A percentile compares a stretch with the other conserved stretches of the same genome.
These are phyloP conservation scores for Trypoxylus dichotomus DNA, from an alignment of 1,140 invertebrate genomes.

Conservation along the genomic window DNA sequence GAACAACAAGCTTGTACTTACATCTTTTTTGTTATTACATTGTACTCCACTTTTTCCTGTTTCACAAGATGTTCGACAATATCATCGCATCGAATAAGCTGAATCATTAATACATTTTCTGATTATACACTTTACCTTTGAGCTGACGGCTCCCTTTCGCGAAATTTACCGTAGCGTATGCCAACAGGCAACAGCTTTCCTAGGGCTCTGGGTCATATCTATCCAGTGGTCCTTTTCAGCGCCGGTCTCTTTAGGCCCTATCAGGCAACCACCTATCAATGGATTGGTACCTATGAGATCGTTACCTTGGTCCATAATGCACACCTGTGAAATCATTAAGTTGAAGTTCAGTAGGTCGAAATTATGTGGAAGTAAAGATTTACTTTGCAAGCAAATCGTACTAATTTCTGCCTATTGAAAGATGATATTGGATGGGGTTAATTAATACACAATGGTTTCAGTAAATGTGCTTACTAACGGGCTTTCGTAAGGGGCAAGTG, in stretches of 20 bases:
- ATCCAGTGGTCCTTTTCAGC: slow-evolving; percentile 74
- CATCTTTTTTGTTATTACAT: not conserved
- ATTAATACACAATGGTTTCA: too few species aligned
- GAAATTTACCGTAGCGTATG: slow-evolving; percentile 67
- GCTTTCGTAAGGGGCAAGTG: too few species aligned
- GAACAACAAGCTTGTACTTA: slow-evolving; percentile 18
- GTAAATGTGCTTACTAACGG: too few species aligned
- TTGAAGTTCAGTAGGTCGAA: not conserved
- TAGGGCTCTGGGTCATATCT: slow-evolving; percentile 77
- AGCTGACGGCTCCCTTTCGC: slow-evolving; percentile 8
- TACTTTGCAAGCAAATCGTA: too few species aligned
- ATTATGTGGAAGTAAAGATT: slow-evolving; percentile 14
- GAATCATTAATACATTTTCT: not conserved
- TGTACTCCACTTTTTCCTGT: not conserved
- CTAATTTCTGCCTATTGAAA: too few species aligned
- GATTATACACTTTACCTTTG: slow-evolving; percentile 7
- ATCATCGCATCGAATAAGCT: not conserved
- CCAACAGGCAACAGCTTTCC: slow-evolving; percentile 83
- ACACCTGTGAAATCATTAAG: slow-evolving; percentile 54
- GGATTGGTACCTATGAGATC: slow-evolving; percentile 70
- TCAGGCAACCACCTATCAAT: slow-evolving; percentile 70
- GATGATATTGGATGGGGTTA: too few species aligned
- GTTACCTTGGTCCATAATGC: slow-evolving; percentile 62
- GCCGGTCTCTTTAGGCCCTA: slow-evolving; percentile 66
- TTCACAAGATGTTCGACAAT: not conserved